Percentiles rank a stretch among this genome's conserved stretches.
Conservation (phyloP, 2,888 invertebrate species). For the Drosophila greeni region DNA sequence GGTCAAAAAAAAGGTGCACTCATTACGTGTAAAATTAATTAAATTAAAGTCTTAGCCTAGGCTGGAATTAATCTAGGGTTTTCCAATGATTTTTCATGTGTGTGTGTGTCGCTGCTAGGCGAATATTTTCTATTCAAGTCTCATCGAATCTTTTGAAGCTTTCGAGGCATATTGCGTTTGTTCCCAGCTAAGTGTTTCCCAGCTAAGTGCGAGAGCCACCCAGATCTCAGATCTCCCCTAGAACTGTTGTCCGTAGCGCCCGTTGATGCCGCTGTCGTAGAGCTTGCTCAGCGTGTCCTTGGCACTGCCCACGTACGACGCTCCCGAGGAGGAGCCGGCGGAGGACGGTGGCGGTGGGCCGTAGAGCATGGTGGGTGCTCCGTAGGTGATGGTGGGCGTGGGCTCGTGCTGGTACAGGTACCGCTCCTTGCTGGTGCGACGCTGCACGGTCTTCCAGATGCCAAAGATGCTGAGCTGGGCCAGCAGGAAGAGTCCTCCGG, state of each 20-base stretch:
- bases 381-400: constrained; percentile 70
- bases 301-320: constrained; percentile 80
- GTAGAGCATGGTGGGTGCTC: constrained; percentile 73
- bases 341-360: constrained; percentile 64
- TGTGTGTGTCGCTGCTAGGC: constrained; percentile 51
- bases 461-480: constrained; percentile 92
- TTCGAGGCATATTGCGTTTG: constrained; percentile 73
- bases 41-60: constrained; percentile 43
- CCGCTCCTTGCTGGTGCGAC: constrained; percentile 76
- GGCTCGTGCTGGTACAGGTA: constrained; percentile 76
- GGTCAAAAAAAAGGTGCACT: constrained; percentile 8
- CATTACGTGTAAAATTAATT: constrained; percentile 49
- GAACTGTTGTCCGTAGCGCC: constrained; percentile 79
- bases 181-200: constrained; percentile 64
- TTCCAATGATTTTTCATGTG: constrained; percentile 56
- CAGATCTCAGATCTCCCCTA: constrained; percentile 53
- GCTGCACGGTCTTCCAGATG: constrained; percentile 85
- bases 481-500: constrained; percentile 90
- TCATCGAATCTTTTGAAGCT: constrained; percentile 74
- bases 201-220: constrained; percentile 51
- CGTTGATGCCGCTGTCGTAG: constrained; percentile 91
- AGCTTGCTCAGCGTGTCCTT: constrained; percentile 89
- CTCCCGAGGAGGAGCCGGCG: constrained; percentile 38
- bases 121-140: constrained; percentile 65
- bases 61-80: constrained; percentile 57